phyloP scores from a whole-genome alignment of 2,888 invertebrate species.

The Heliconius sara region DNA sequence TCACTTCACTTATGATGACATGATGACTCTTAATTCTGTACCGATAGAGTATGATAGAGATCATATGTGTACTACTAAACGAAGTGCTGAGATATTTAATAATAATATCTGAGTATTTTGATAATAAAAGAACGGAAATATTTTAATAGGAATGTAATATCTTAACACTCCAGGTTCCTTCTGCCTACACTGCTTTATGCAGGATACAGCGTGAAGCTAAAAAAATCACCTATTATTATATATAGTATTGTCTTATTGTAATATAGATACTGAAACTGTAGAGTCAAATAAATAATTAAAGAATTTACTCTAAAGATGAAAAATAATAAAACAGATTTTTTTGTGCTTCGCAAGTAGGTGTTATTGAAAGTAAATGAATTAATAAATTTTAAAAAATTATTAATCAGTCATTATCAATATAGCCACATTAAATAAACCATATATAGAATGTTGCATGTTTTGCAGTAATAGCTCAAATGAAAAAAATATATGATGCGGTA shows the following conservation, averaged over 20 bases:
- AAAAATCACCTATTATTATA: not conserved
- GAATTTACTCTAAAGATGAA: not conserved
- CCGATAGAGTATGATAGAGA: too few relatives aligned
- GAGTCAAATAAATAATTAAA: not conserved
- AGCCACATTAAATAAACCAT: not conserved
- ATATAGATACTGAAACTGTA: not conserved
- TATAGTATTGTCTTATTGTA: not conserved
- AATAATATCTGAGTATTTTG: too few relatives aligned
- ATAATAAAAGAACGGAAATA: too few relatives aligned
- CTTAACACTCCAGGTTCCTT: too few relatives aligned
- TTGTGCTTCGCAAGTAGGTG: not conserved
- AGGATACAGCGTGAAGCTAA: not conserved
- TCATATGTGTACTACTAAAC: too few relatives aligned
- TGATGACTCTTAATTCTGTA: too few relatives aligned
- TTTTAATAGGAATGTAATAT: too few relatives aligned
- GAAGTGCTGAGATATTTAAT: too few relatives aligned
- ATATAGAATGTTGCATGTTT: not conserved
- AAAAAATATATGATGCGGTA: constrained; percentile 72
- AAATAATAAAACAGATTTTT: not conserved
- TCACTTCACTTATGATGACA: too few relatives aligned
- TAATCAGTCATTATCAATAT: not conserved
- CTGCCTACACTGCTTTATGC: too few relatives aligned
- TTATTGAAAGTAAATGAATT: not conserved
- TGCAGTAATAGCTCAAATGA: constrained; percentile 34
- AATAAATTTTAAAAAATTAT: not conserved